Conservation (phyloP, 2,113 vertebrate genomes). For the Prunella fulvescens region DNA sequence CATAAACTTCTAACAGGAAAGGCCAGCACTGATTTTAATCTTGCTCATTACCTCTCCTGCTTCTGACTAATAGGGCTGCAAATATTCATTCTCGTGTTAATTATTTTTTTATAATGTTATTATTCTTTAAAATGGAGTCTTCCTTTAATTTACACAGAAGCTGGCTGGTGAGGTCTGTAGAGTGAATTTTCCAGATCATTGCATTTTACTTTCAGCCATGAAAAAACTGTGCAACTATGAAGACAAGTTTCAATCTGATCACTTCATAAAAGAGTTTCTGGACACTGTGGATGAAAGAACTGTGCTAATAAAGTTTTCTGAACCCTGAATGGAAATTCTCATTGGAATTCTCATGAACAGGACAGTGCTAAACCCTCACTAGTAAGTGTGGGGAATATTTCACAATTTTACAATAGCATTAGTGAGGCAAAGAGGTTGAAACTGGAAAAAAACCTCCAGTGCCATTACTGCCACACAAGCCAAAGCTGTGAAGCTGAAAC, state of each 20-base stretch:
- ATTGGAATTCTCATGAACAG: not conserved
- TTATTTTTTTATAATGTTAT: not conserved
- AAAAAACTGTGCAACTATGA: not conserved
- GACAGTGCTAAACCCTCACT: not conserved
- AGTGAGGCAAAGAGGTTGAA: not conserved
- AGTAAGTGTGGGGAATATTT: not conserved
- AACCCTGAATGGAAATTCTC: not conserved
- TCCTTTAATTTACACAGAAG: not conserved
- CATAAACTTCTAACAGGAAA: not conserved
- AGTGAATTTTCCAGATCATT: not conserved
- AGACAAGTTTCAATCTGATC: not conserved
- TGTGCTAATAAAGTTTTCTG: not conserved
- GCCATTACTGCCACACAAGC: not conserved
- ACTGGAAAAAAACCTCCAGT: not conserved
- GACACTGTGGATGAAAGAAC: not conserved
- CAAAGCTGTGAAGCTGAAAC: not conserved
- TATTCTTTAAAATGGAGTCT: not conserved
- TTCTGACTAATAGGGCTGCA: not conserved
- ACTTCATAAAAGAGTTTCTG: not conserved
- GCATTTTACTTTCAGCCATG: not conserved
- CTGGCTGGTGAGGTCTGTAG: not conserved
- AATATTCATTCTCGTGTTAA: not conserved
- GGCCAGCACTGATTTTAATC: not conserved
- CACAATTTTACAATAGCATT: not conserved
- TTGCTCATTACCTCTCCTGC: not conserved